Evolutionary conservation across 2,888 invertebrate genomes (phyloP).

Genomic region (Trissolcus japonicus): DNA sequence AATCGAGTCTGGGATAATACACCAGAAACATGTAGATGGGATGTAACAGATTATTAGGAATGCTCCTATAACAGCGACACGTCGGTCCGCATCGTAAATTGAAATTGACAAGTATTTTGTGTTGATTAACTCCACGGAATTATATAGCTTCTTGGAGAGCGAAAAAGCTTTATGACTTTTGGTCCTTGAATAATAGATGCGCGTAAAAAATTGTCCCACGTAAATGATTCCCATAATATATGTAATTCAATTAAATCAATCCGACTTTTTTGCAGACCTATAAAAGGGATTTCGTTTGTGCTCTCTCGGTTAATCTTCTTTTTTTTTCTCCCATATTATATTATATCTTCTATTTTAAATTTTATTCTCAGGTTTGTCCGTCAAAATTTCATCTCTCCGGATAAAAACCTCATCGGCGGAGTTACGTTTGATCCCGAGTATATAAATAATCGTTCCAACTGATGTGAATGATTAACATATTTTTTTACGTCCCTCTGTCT

Average conservation of each 20-base stretch:
- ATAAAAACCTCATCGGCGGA: conserved; percentile 7
- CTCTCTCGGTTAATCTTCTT: conserved; percentile 15
- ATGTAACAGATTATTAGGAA: conserved; percentile 47
- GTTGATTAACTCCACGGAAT: conserved; percentile 46
- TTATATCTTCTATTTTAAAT: conserved; percentile 3
- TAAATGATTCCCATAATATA: conserved; percentile 48
- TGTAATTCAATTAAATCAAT: conserved; percentile 44
- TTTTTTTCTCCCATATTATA: conserved; percentile 19
- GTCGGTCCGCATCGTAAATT: conserved; percentile 43
- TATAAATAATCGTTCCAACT: conserved; percentile 34
- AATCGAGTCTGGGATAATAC: conserved; percentile 36
- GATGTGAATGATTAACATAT: conserved; percentile 14
- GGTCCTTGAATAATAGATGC: conserved; percentile 39
- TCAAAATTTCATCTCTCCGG: conserved; percentile 25
- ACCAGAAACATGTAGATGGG: conserved; percentile 43
- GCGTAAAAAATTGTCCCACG: conserved; percentile 31
- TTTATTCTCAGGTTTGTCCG: conserved; percentile 6
- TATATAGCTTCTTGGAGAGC: conserved; percentile 33
- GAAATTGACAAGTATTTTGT: conserved; percentile 55
- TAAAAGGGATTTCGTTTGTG: conserved; percentile 27
- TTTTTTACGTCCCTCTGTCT: conserved; percentile 12
- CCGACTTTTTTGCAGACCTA: conserved; percentile 29
- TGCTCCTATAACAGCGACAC: conserved; percentile 47
- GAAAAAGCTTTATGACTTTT: conserved; percentile 32
- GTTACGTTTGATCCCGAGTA: conserved; percentile 15